Conservation (phyloP, 2,888 invertebrate genomes). For the Epinotia ramella region DNA sequence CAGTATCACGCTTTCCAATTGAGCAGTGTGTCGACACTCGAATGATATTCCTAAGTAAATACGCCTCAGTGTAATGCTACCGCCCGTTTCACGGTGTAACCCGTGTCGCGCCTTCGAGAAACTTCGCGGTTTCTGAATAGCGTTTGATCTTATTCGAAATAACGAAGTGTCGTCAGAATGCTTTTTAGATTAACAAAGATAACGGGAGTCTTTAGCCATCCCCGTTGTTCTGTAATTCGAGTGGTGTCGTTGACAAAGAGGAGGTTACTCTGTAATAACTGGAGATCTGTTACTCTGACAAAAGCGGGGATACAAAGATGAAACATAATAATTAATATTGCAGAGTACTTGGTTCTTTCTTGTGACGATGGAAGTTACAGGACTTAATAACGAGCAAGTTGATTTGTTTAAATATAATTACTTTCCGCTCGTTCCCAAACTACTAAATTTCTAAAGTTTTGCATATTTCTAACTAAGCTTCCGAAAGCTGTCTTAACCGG, state of each 20-base stretch:
- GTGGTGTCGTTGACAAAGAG: constrained; percentile 51
- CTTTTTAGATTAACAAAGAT: constrained; percentile 45
- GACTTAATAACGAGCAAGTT: constrained; percentile 13
- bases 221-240: constrained; percentile 49
- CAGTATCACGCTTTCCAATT: constrained; percentile 31
- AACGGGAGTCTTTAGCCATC: constrained; percentile 42
- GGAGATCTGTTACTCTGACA: constrained; percentile 48
- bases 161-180: constrained; percentile 50
- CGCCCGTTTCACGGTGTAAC: constrained; percentile 14
- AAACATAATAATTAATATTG: constrained; percentile 41
- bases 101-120: constrained; percentile 4
- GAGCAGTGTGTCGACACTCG: neutral
- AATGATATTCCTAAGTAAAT: neutral
- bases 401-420: neutral
- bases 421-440: too few relatives aligned
- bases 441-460: too few relatives aligned
- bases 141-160: constrained; percentile 50
- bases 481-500: too few relatives aligned
- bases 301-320: constrained; percentile 35
- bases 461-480: neutral
- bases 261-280: constrained; percentile 52
- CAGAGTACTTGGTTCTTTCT: neutral
- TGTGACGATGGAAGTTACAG: constrained; percentile 3
- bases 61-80: neutral
- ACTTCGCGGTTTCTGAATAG: constrained; percentile 44